Percentiles rank a stretch among this genome's conserved stretches.
Conservation (phyloP, 1,140 invertebrate species). For the Leptinotarsa texana region DNA sequence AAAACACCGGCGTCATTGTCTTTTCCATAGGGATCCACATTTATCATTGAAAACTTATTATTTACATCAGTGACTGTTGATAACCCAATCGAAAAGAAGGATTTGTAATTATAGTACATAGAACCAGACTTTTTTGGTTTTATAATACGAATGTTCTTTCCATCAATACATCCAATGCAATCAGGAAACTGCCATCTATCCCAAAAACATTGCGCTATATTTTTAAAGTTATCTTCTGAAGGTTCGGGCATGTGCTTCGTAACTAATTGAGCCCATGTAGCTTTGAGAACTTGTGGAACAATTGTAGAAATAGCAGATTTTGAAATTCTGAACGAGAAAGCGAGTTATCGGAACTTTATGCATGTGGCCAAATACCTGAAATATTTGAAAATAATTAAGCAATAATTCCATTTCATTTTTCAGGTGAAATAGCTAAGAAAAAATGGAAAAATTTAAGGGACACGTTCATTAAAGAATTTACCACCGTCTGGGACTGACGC, state of each 20-base stretch:
- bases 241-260: constrained; percentile 33
- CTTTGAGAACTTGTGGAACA: constrained; percentile 22
- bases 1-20: too few species aligned
- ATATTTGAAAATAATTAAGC: background rate
- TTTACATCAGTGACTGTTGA: background rate
- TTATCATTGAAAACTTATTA: too few species aligned
- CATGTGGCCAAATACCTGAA: background rate
- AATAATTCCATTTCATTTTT: too few species aligned
- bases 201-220: constrained; percentile 30
- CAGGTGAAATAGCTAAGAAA: too few species aligned
- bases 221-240: constrained; percentile 29
- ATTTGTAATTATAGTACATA: background rate
- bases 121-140: background rate
- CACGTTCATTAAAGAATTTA: too few species aligned
- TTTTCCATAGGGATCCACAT: too few species aligned
- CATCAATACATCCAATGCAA: background rate
- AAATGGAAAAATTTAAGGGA: too few species aligned
- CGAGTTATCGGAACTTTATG: background rate
- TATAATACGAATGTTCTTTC: background rate
- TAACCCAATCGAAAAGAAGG: background rate
- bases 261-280: constrained; percentile 28
- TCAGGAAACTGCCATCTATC: constrained; percentile 7
- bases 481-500: too few species aligned
- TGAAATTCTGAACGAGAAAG: constrained; percentile 3
- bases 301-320: constrained; percentile 32